Base-by-base conservation (phyloP, 2,888 invertebrate species). In the Vandiemenella viatica region DNA sequence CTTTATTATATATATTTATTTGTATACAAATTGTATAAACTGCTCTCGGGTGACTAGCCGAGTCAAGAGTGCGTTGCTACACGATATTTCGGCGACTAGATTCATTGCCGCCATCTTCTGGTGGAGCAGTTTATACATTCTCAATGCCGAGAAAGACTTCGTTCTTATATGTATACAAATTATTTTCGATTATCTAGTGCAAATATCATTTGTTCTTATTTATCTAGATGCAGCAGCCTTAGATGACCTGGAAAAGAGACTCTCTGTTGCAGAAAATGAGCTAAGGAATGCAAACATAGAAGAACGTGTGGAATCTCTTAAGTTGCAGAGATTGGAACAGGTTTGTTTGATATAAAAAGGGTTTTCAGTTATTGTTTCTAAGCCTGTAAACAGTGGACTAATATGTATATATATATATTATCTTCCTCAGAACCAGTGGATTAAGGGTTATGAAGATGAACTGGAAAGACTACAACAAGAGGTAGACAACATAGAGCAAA, bases 401-500 rank as follows among this genome's bases (percentile, higher is more conserved):
- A 23, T 51, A 44, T 32, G 17, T 15, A 15, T 45, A 41, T 22
- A 43, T 22, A 23, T 37, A 37, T 41, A 19, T 26, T 49, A 45
- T 42, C 48, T 32, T 46, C 56, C 61, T 16, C 66, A 73, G 62
- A 65, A 66, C 56, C 80, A 82, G 57, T 77, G 83, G 72, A 80
- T 89, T 58, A 82, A 84, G 52, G 78, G 80, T 58, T 89, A 90
- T 59, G 80, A 83, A 61, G 80, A 80, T 13, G 86, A 90, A 61
- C 74, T 89, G 43, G 72, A 68, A 41, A 69, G 76, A 50, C 70
- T 92, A 10, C 69, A 75, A 54, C 68, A 68, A 2, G 90, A 93
- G 65, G 91, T 93, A 3, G 74, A 76, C 6, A 91, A 90, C 62
- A 79, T 93, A 45, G 80, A 82, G 59, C 77, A 80, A 46, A 92